Evolutionary conservation across 1,140 invertebrate genomes (phyloP), one percentile per base, ranked within the genome.

Genomic region (Conus ventricosus): DNA sequence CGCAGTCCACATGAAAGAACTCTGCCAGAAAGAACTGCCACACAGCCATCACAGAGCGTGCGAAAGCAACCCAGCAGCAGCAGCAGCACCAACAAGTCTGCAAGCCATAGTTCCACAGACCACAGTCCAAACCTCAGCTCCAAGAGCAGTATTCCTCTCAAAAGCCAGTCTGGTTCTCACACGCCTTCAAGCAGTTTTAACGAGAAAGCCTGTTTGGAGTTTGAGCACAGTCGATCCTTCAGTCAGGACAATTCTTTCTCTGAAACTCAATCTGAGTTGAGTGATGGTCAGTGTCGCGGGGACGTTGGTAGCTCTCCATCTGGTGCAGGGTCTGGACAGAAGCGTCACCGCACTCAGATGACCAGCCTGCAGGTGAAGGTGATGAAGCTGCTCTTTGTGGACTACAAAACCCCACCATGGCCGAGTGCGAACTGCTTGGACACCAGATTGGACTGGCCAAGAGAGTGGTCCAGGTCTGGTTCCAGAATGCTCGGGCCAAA

Each of bases 401-500:
- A 99, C 94, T 99, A 99, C 96, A 99, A 99, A 95, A 99, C 98
- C 25, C 99, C n/a, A 99, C 98, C 17, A 99, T 99, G 98, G 97
- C 97, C 15, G 98, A 99, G 95, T 99, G 98, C 95, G 98, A 99
- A 95, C 97, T 98, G 96, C 96, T 99, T 39, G 98, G 98, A 15
- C 96, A 97, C 75, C 98, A 98, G 94, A 98, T 99, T 90, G 98
- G 98, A 63, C 96, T 99, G 83, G 97, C 97, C 5, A 99, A 99
- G 95, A 96, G 98, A 84, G 98, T 99, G 5, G 97, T 99, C 85
- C 98, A 98, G 96, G 97, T 99, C 91, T 99, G 99, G 98, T 99
- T 99, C 96, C 99, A 99, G 96, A 99, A 99, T 95, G 98, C 99
- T 25, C 96, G 99, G 89, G 99, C 99, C 85, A 99, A 99, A 96